Conservation (phyloP, 2,888 invertebrate genomes). For the Entomobrya proxima region DNA sequence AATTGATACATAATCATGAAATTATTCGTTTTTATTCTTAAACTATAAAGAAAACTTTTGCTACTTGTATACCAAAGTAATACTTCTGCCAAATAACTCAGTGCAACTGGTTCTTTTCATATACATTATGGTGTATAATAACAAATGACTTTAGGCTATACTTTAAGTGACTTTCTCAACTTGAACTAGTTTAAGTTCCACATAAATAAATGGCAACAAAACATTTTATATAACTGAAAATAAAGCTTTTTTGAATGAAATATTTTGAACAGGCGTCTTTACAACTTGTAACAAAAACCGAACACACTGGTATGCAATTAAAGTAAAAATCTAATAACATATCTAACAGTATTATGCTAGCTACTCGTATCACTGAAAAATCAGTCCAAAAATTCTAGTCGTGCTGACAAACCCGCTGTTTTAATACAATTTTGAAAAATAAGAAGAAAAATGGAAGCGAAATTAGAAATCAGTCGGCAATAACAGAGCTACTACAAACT, state of each 20-base stretch:
- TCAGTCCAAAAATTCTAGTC: slow-evolving; percentile 54
- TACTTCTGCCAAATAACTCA: background rate
- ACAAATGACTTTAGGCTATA: background rate
- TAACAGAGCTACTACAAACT: slow-evolving; percentile 15
- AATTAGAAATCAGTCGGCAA: slow-evolving; percentile 24
- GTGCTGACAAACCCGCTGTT: slow-evolving; percentile 4
- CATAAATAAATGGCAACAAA: slow-evolving; percentile 49
- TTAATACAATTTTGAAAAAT: background rate
- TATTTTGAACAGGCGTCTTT: background rate
- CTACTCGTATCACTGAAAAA: slow-evolving; percentile 62
- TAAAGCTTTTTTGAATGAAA: slow-evolving; percentile 22
- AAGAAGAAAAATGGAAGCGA: background rate
- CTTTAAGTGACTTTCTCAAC: background rate
- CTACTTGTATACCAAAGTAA: no score
- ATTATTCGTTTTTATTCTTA: no score
- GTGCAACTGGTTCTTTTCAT: background rate
- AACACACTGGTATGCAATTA: slow-evolving; percentile 46
- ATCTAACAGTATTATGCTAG: background rate
- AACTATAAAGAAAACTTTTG: no score
- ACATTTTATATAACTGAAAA: slow-evolving; percentile 11
- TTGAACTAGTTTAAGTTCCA: background rate
- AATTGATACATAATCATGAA: no score
- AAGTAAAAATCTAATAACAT: slow-evolving; percentile 15
- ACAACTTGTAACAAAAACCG: slow-evolving; percentile 18
- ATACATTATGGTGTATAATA: background rate